These are phyloP conservation scores for Capromys pilorides DNA, from an alignment of 2,797 vertebrate genomes.

Conservation along the genomic window DNA sequence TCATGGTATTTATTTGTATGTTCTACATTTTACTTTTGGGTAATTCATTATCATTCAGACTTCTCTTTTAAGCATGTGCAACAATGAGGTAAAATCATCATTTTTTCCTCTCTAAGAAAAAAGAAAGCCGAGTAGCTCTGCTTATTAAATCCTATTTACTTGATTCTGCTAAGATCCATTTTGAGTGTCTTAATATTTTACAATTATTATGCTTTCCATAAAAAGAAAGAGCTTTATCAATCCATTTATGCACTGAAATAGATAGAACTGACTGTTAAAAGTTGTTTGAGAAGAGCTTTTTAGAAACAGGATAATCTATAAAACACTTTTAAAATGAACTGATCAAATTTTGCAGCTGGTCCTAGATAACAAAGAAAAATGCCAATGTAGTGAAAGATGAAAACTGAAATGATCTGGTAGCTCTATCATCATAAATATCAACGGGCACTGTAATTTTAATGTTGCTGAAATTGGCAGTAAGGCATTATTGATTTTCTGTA, in stretches of 20 bases:
- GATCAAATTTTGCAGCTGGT: slow-evolving; percentile 75
- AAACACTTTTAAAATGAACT: slow-evolving; percentile 78
- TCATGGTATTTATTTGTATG: slow-evolving; percentile 57
- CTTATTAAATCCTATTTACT: slow-evolving; percentile 68
- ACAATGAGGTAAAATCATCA: background rate
- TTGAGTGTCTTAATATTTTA: slow-evolving; percentile 65
- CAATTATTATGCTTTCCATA: slow-evolving; percentile 47
- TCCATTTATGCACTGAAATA: background rate
- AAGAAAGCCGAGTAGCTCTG: slow-evolving; percentile 28
- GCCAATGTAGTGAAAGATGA: slow-evolving; percentile 75
- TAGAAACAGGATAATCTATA: slow-evolving; percentile 74
- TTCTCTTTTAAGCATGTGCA: slow-evolving; percentile 45
- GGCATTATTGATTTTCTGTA: slow-evolving; percentile 82
- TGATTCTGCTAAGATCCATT: slow-evolving; percentile 58
- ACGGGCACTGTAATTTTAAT: slow-evolving; percentile 78
- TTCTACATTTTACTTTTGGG: slow-evolving; percentile 37
- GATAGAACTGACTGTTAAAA: slow-evolving; percentile 69
- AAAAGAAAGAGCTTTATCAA: slow-evolving; percentile 65
- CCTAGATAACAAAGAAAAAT: slow-evolving; percentile 78
- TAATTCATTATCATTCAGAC: slow-evolving; percentile 47
- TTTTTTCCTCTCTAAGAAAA: slow-evolving; percentile 1
- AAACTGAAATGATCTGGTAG: slow-evolving; percentile 79
- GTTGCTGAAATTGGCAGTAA: slow-evolving; percentile 79
- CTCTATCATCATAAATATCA: slow-evolving; percentile 76
- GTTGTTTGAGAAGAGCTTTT: slow-evolving; percentile 73